Evolutionary conservation across 2,113 vertebrate genomes (phyloP), one percentile per base, ranked within the genome.

Genomic region (Sakesphorus luctuosus): DNA sequence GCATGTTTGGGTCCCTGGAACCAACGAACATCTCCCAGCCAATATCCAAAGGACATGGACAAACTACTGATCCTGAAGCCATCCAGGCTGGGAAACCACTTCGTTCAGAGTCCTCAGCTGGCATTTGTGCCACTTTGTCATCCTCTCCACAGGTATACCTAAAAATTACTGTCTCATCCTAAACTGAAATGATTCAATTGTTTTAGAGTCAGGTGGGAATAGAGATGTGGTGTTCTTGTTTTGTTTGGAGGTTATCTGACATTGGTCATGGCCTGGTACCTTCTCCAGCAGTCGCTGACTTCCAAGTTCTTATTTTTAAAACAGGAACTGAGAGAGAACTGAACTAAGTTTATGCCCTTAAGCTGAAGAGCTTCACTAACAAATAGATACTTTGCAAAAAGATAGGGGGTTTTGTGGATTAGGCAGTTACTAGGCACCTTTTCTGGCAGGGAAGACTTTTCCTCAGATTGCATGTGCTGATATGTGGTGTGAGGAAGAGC

Each of bases 1-100:
- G 99, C 97, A 99, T 99, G 99, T 99, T 99, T 86, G 99, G 99
- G 24, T 99, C 99, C 11, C 97, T 99, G 98, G 99, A 99, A 72
- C 98, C 99, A 50, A 61, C 99, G 7, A 98, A 81, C 76, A 95
- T 98, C n/a, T 91, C 98, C 12, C 94, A 98, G 88, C 96, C 97
- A 81, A 96, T 99, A 94, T 91, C 97, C 61, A 98, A 98, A 97
- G 98, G 97, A 52, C 94, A 97, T 20, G 92, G 97, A 63, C 97
- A 97, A 80, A 59, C 96, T 75, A 82, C 96, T 85, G 98, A 98
- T 47, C 97, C 97, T 62, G 98, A 98, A 71, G 82, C 75, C 63
- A 94, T 96, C 84, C 97, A 97, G 94, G 25, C 97, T 29, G 98
- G 97, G 84, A 98, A 98, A 80, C 94, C 97, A 9, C 97, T 98